phyloP scores from a whole-genome alignment of 2,888 invertebrate species.

The Ochropacha duplaris region DNA sequence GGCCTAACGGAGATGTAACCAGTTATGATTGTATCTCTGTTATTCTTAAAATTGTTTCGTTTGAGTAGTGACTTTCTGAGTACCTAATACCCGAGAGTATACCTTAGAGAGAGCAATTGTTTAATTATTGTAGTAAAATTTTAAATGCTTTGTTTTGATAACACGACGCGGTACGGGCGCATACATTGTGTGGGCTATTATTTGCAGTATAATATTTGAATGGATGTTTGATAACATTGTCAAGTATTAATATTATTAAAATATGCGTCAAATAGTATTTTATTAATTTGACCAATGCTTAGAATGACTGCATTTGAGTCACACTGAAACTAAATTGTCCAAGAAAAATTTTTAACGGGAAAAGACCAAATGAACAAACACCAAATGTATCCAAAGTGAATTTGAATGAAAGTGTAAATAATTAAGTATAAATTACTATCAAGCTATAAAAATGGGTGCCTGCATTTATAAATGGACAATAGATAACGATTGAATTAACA shows the following conservation, averaged over 20 bases:
- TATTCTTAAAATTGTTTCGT: too few relatives aligned
- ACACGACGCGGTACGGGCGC: background rate
- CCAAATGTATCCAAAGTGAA: background rate
- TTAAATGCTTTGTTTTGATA: background rate
- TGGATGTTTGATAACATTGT: background rate
- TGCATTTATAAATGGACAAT: background rate
- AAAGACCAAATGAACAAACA: too few relatives aligned
- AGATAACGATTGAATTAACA: background rate
- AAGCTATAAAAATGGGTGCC: background rate
- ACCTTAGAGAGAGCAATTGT: background rate
- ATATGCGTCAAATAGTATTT: background rate
- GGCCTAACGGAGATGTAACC: too few relatives aligned
- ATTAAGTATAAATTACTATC: too few relatives aligned
- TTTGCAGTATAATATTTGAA: background rate
- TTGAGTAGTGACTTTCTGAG: too few relatives aligned
- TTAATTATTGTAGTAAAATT: background rate
- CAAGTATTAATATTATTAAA: background rate
- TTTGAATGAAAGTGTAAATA: too few relatives aligned
- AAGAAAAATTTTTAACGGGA: background rate
- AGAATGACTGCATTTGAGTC: background rate
- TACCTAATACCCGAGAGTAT: too few relatives aligned
- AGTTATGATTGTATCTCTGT: too few relatives aligned
- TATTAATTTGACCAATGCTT: too few relatives aligned
- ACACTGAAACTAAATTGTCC: background rate
- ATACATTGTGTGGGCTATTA: background rate